Base-by-base conservation (phyloP, 2,113 vertebrate genomes). In the Colaptes auratus region DNA sequence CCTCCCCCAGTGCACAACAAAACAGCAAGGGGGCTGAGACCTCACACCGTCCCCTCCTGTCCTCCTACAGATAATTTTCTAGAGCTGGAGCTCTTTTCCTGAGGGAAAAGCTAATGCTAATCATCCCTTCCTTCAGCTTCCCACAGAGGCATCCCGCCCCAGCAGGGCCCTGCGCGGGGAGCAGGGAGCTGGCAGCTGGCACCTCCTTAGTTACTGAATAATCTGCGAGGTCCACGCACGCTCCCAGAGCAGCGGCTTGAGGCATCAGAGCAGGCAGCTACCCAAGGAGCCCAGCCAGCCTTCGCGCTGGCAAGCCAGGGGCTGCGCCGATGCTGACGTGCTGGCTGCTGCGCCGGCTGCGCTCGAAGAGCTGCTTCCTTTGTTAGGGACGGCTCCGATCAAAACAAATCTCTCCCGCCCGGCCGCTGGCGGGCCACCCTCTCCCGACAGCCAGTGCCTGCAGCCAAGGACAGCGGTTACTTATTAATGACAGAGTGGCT, bases 401-500 rank as follows among this genome's bases (percentile, higher is more conserved):
- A 7, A 66, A 80, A 75, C 35, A 31, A 56, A 82, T 59, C 70
- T 31, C 56, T 53, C 56, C 55, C 33, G 85, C 58, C 71, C 4
- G 0, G 58, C 50, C 2, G 1, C 76, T 30, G 55, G 31, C 3
- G 1, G 16, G 31, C 77, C 85, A 63, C 56, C 1, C 0, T 36
- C n/a, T 81, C 65, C 52, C 61, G 35, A 15, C 14, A 48, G 44
- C 36, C 76, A 24, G 36, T 12, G 74, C 71, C 55, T 3, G 0
- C 9, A 61, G 78, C 80, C 50, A 55, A 92, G 83, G 60, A 28
- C 84, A 80, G 71, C 4, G 2, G 84, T 95, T 95, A 88, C 79
- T 94, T 52, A 92, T 94, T 96, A 92, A 95, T 85, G 71, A 74
- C 69, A 69, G n/a, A 17, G 88, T 1, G 2, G 81, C 56, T 88